Percentiles rank a stretch among this genome's conserved stretches.
These are phyloP conservation scores for Aphis gossypii DNA, from an alignment of 1,140 invertebrate species.

Conservation along the genomic window DNA sequence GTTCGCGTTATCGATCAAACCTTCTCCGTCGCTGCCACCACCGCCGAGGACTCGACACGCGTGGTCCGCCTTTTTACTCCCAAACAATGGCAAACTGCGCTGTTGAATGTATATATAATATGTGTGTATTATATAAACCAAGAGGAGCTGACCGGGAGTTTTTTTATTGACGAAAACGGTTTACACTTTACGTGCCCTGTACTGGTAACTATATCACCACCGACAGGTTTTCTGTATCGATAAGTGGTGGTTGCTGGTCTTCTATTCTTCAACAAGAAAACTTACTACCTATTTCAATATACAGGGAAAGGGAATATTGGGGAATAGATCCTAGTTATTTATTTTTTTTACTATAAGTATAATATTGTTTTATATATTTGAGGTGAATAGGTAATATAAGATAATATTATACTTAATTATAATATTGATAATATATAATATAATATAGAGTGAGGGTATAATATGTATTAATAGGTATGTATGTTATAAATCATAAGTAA, in stretches of 20 bases:
- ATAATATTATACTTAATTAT: too few species aligned
- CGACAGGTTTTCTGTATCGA: neutral
- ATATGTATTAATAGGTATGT: too few species aligned
- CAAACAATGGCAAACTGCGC: slow-evolving; percentile 10
- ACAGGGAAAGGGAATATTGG: too few species aligned
- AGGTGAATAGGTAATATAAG: too few species aligned
- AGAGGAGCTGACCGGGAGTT: neutral
- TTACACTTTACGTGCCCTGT: neutral
- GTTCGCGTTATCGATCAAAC: slow-evolving; percentile 52
- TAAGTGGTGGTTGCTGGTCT: neutral
- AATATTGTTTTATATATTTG: too few species aligned
- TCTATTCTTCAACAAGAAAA: neutral
- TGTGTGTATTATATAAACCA: neutral
- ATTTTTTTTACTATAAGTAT: too few species aligned
- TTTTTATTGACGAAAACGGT: neutral
- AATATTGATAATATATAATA: too few species aligned
- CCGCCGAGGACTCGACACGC: neutral
- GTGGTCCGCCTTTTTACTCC: neutral
- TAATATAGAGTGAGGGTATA: too few species aligned
- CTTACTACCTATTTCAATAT: too few species aligned
- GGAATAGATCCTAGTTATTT: too few species aligned
- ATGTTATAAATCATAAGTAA: too few species aligned
- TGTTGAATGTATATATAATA: neutral
- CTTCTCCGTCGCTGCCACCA: neutral
- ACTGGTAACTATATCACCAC: neutral